phyloP scores from a whole-genome alignment of 2,797 vertebrate genomes.

The Sebastes kiyomatsui region DNA sequence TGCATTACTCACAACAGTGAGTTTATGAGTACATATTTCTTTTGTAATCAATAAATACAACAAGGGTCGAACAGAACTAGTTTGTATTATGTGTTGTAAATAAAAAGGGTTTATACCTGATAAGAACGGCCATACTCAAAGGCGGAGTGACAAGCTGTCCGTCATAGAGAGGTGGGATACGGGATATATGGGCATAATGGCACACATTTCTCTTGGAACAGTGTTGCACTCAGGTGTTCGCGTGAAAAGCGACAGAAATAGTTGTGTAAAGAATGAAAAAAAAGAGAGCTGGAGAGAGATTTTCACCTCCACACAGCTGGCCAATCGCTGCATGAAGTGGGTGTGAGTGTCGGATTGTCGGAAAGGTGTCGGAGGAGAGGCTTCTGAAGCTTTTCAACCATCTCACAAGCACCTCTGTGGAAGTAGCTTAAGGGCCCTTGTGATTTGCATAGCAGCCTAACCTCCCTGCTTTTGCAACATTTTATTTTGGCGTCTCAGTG shows the following conservation, averaged over 20 bases:
- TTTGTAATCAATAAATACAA: not conserved
- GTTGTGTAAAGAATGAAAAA: not conserved
- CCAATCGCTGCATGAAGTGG: not conserved
- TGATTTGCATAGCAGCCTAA: not conserved
- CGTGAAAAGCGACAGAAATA: not conserved
- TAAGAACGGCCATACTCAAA: not conserved
- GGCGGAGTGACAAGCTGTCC: not conserved
- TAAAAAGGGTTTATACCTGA: not conserved
- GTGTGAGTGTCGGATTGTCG: not conserved
- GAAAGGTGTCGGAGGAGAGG: not conserved
- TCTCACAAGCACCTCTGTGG: not conserved
- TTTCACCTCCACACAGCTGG: not conserved
- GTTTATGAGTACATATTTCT: not conserved
- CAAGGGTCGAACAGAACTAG: not conserved
- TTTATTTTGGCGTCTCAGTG: not conserved
- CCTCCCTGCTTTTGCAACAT: not conserved
- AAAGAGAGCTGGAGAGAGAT: not conserved
- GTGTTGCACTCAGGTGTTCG: not conserved
- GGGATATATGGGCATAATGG: not conserved
- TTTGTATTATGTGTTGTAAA: not conserved
- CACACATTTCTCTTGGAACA: not conserved
- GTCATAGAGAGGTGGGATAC: not conserved
- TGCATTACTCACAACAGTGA: not conserved
- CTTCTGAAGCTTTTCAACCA: not conserved
- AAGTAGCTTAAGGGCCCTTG: not conserved